Conservation (phyloP, 2,113 vertebrate genomes). For the Xenotilapia caudafasciata region DNA sequence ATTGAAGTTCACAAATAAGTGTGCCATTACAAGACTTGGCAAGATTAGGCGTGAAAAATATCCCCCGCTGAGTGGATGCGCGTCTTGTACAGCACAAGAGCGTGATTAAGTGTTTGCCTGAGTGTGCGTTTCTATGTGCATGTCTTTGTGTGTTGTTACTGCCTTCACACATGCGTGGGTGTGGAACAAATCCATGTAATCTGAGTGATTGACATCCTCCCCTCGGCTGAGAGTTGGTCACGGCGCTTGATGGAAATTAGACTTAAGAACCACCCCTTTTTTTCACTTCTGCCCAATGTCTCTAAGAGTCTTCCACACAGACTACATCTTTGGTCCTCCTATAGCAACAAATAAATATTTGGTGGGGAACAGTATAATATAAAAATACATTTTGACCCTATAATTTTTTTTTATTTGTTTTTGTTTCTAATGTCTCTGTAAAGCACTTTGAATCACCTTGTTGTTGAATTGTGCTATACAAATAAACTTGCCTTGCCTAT, state of each 20-base stretch:
- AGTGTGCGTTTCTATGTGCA: slow-evolving; percentile 11
- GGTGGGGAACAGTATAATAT: neutral
- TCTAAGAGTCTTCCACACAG: neutral
- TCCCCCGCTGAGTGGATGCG: slow-evolving; percentile 23
- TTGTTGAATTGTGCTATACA: too few relatives aligned
- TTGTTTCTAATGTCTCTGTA: too few relatives aligned
- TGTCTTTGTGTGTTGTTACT: slow-evolving; percentile 3
- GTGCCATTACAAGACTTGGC: slow-evolving; percentile 21
- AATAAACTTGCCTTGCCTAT: neutral
- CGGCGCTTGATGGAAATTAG: slow-evolving; percentile 20
- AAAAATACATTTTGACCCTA: neutral
- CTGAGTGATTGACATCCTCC: slow-evolving; percentile 59
- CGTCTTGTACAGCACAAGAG: slow-evolving; percentile 8
- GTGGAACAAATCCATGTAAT: slow-evolving; percentile 57
- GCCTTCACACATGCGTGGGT: slow-evolving; percentile 26
- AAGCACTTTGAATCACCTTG: too few relatives aligned
- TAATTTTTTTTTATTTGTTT: too few relatives aligned
- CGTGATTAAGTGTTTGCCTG: slow-evolving; percentile 36
- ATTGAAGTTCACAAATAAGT: slow-evolving; percentile 31
- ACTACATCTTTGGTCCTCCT: neutral
- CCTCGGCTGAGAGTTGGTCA: slow-evolving; percentile 23
- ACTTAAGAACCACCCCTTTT: slow-evolving; percentile 1
- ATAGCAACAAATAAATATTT: neutral
- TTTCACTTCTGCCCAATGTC: neutral
- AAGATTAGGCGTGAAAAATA: slow-evolving; percentile 25